Percentiles rank a stretch among this genome's conserved stretches.
phyloP scores from a whole-genome alignment of 2,113 vertebrate genomes.

The Penelope pileata region DNA sequence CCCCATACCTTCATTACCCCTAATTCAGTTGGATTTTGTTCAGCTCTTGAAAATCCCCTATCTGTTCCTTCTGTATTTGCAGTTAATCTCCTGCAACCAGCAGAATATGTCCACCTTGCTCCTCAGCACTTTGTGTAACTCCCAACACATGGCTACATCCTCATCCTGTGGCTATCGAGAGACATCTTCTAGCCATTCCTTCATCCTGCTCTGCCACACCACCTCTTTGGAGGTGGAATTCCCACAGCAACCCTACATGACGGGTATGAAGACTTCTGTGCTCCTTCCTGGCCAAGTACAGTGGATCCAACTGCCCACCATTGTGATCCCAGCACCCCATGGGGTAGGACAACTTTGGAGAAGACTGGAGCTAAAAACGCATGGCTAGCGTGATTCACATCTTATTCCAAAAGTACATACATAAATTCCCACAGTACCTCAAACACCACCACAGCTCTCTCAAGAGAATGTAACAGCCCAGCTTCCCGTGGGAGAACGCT shows the following conservation, averaged over 20 bases:
- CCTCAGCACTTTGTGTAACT: neutral
- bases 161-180: neutral
- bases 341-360: neutral
- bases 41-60: neutral
- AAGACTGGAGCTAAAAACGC: neutral
- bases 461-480: neutral
- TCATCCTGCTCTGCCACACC: neutral
- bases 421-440: neutral
- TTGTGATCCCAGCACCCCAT: neutral
- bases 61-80: neutral
- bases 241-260: neutral
- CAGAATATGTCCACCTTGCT: neutral
- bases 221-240: neutral
- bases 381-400: neutral
- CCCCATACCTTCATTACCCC: neutral
- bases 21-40: neutral
- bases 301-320: neutral
- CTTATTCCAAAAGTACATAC: too few species aligned
- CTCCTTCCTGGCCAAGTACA: neutral
- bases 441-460: neutral
- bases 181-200: neutral
- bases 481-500: neutral
- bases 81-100: neutral
- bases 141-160: neutral
- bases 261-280: neutral